phyloP scores from a whole-genome alignment of 1,140 invertebrate species.

The Drosophila lini region DNA sequence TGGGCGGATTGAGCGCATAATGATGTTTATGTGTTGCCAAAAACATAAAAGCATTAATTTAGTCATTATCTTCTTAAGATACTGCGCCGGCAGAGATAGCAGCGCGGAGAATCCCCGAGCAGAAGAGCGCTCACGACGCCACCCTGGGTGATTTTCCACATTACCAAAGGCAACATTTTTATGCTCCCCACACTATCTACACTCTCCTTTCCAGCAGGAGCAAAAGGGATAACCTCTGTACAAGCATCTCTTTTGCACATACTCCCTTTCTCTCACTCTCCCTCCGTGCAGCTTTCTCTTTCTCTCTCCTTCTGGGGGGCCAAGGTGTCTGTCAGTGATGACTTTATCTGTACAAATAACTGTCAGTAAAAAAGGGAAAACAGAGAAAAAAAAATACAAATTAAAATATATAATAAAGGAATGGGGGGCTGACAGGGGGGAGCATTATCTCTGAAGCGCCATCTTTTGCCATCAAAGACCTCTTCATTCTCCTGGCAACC shows the following conservation, averaged over 20 bases:
- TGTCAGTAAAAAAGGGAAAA: constrained; percentile 57
- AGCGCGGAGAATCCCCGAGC: constrained; percentile 29
- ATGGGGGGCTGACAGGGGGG: neutral
- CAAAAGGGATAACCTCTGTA: constrained; percentile 12
- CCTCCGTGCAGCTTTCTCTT: constrained; percentile 17
- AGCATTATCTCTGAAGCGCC: constrained; percentile 52
- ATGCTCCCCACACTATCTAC: constrained; percentile 11
- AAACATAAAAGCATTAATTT: constrained; percentile 85
- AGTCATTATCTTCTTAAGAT: constrained; percentile 85
- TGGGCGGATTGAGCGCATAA: constrained; percentile 81
- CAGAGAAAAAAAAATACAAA: constrained; percentile 23
- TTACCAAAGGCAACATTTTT: constrained; percentile 55
- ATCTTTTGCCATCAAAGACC: constrained; percentile 49
- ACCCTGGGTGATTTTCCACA: constrained; percentile 49
- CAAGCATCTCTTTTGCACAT: constrained; percentile 14
- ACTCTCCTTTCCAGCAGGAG: constrained; percentile 4
- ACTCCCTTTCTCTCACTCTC: constrained; percentile 13
- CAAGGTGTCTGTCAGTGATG: constrained; percentile 73
- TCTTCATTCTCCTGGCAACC: constrained; percentile 50
- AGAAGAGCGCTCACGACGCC: constrained; percentile 7
- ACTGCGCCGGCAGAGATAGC: constrained; percentile 47
- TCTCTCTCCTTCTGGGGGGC: constrained; percentile 25
- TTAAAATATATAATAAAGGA: constrained; percentile 6
- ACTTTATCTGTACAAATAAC: constrained; percentile 83
- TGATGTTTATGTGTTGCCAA: constrained; percentile 84